Evolutionary conservation across 2,888 invertebrate species (phyloP).

Genomic region (Orthosia gracilis): DNA sequence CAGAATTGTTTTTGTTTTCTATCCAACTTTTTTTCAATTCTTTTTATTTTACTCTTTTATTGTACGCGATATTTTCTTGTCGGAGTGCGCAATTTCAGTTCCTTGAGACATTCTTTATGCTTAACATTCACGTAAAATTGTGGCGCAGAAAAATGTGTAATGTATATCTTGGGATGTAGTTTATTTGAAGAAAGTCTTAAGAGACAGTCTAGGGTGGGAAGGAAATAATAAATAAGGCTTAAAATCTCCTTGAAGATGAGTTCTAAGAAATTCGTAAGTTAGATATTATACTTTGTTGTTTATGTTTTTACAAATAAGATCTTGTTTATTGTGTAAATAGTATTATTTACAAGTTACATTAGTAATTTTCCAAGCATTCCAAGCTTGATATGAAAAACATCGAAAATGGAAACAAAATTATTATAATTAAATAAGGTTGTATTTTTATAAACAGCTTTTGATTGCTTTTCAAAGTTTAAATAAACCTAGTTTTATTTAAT

Average conservation of each 20-base stretch:
- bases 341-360: neutral
- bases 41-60: conserved; percentile 64
- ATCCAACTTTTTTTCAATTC: conserved; percentile 59
- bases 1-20: conserved; percentile 88
- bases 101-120: conserved; percentile 75
- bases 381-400: neutral
- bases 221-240: conserved; percentile 60
- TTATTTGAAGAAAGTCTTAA: conserved; percentile 65
- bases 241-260: conserved; percentile 41
- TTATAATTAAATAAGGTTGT: no score
- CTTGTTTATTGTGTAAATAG: neutral
- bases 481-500: no score
- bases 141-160: conserved; percentile 64
- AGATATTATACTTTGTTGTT: neutral
- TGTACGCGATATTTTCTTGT: conserved; percentile 67
- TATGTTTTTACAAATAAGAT: conserved; percentile 1
- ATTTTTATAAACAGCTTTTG: no score
- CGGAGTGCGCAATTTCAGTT: conserved; percentile 74
- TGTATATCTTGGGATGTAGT: conserved; percentile 57
- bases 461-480: no score
- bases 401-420: no score
- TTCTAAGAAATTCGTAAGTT: conserved; percentile 34
- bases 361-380: neutral
- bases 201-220: conserved; percentile 39
- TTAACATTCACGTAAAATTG: conserved; percentile 68